A percentile compares a stretch with the other conserved stretches of the same genome.
phyloP scores from a whole-genome alignment of 2,888 invertebrate species.

The Chrysomela aeneicollis region DNA sequence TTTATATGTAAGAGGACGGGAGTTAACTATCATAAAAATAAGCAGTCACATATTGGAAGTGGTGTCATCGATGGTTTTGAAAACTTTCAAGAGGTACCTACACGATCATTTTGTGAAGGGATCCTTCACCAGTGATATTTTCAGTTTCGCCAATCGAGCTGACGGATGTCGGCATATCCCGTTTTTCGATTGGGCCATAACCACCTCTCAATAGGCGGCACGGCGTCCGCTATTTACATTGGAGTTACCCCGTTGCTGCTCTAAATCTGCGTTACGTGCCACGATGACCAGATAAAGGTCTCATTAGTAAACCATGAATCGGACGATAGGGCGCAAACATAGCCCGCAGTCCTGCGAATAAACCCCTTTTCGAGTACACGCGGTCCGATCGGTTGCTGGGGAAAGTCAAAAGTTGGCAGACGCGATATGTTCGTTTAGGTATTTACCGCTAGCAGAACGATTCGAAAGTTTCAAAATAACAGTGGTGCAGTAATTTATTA shows the following conservation, averaged over 20 bases:
- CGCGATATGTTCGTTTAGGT: constrained; percentile 11
- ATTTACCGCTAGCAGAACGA: too few species aligned
- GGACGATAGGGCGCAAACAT: constrained; percentile 53
- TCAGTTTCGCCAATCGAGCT: neutral
- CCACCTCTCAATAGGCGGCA: constrained; percentile 34
- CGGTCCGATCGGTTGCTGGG: neutral
- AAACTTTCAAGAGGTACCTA: too few species aligned
- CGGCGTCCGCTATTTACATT: constrained; percentile 54
- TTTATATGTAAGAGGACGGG: too few species aligned
- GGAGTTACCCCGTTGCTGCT: constrained; percentile 57
- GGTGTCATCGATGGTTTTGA: too few species aligned
- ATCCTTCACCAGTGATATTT: neutral
- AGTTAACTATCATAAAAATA: too few species aligned
- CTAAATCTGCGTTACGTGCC: constrained; percentile 64
- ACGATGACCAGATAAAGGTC: constrained; percentile 62
- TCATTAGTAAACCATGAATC: constrained; percentile 64
- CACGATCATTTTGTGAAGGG: neutral
- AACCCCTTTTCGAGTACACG: constrained; percentile 25
- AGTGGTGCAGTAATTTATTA: too few species aligned
- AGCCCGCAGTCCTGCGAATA: constrained; percentile 49
- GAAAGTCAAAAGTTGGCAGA: too few species aligned
- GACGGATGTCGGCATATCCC: constrained; percentile 14
- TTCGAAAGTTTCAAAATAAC: too few species aligned
- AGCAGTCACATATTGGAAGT: too few species aligned
- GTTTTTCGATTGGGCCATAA: constrained; percentile 27